Conservation (phyloP, 1,140 invertebrate genomes). For the Pogonognathellus flavescens region DNA sequence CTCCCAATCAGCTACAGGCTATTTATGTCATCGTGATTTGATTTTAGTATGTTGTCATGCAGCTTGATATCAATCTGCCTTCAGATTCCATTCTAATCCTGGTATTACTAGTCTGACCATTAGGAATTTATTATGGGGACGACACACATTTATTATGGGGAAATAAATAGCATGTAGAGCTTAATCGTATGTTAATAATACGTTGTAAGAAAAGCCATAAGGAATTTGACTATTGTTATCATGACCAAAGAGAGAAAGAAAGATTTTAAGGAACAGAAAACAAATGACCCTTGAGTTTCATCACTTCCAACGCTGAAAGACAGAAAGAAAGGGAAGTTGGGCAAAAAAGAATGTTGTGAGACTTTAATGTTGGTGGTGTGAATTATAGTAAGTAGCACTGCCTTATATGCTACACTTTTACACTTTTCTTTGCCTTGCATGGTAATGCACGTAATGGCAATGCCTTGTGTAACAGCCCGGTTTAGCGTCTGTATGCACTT, state of each 20-base stretch:
- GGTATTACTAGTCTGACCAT: neutral
- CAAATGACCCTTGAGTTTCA: slow-evolving; percentile 10
- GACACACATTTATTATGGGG: too few species aligned
- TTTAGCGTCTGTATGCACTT: too few species aligned
- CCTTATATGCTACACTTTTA: slow-evolving; percentile 12
- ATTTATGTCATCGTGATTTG: slow-evolving; percentile 13
- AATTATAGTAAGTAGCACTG: slow-evolving; percentile 18
- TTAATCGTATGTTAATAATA: too few species aligned
- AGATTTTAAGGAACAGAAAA: neutral
- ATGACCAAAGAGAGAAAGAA: neutral
- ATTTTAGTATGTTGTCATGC: neutral
- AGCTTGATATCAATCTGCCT: neutral
- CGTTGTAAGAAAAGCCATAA: too few species aligned
- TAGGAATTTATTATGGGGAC: neutral
- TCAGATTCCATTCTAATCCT: neutral
- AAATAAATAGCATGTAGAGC: too few species aligned
- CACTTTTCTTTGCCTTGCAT: neutral
- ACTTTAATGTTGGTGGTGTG: slow-evolving; percentile 10
- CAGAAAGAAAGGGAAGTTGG: slow-evolving; percentile 33
- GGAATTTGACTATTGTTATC: neutral
- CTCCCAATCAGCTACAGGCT: slow-evolving; percentile 10
- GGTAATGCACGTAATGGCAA: neutral
- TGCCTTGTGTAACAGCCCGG: too few species aligned
- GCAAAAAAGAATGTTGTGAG: neutral
- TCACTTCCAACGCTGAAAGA: neutral